phyloP scores from a whole-genome alignment of 1,140 invertebrate genomes.

The Bombus difficillimus region DNA sequence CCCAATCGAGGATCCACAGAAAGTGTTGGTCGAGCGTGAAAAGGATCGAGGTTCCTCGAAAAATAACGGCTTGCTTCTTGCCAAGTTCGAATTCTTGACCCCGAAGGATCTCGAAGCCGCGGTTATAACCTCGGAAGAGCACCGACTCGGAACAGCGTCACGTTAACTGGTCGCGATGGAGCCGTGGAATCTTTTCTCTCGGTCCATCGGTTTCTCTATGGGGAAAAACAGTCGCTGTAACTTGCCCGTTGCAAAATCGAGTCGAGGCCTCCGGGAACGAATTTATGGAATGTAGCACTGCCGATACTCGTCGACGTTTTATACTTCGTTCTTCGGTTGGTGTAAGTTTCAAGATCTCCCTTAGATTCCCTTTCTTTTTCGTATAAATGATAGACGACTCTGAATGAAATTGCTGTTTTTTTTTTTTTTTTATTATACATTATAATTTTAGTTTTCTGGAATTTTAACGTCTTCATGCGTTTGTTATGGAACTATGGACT shows the following conservation, averaged over 20 bases:
- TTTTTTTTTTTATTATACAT: too few relatives aligned
- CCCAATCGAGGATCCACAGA: constrained; percentile 5
- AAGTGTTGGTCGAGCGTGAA: constrained; percentile 56
- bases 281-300: constrained; percentile 24
- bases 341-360: background rate
- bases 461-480: too few relatives aligned
- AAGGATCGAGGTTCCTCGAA: constrained; percentile 61
- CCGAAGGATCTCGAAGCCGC: constrained; percentile 48
- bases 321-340: background rate
- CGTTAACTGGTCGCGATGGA: constrained; percentile 57
- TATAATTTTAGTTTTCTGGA: too few relatives aligned
- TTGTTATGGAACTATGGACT: too few relatives aligned
- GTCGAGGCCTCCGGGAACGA: constrained; percentile 29
- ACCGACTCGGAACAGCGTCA: constrained; percentile 72
- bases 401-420: too few relatives aligned
- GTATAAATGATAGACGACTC: too few relatives aligned
- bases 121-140: constrained; percentile 66
- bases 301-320: background rate
- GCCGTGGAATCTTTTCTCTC: constrained; percentile 62
- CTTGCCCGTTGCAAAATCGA: constrained; percentile 26
- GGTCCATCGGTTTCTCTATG: constrained; percentile 54
- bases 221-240: constrained; percentile 27
- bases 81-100: constrained; percentile 67
- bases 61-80: constrained; percentile 68
- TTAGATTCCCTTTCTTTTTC: background rate